Conservation (phyloP, 1,140 invertebrate species). For the Myzus persicae region DNA sequence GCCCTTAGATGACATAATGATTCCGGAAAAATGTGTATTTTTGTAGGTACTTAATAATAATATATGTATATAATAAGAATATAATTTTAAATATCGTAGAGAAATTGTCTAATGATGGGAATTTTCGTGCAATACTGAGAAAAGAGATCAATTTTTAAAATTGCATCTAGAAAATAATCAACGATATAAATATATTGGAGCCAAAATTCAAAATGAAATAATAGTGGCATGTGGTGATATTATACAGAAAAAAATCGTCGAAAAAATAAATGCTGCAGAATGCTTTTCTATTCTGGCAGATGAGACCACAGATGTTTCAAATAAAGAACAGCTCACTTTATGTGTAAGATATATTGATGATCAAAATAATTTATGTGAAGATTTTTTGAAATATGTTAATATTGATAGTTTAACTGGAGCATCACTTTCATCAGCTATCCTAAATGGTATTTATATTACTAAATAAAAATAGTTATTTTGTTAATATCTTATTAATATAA, state of each 20-base stretch:
- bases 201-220: conserved; percentile 62
- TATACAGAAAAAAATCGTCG: conserved; percentile 9
- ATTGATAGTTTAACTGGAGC: conserved; percentile 60
- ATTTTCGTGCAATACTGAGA: neutral
- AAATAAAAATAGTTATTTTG: neutral
- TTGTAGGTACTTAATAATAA: no score
- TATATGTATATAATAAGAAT: no score
- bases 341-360: conserved; percentile 46
- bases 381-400: conserved; percentile 61
- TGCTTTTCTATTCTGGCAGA: conserved; percentile 45
- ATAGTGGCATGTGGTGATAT: neutral
- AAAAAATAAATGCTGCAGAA: conserved; percentile 11
- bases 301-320: conserved; percentile 31
- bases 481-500: conserved; percentile 48
- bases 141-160: conserved; percentile 45
- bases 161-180: neutral
- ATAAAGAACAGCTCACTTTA: conserved; percentile 41
- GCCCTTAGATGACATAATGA: no score
- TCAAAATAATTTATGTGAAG: conserved; percentile 47
- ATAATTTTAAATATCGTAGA: neutral
- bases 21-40: no score
- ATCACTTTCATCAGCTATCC: neutral
- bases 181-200: conserved; percentile 16
- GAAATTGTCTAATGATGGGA: neutral
- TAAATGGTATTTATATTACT: conserved; percentile 22